These are phyloP conservation scores for Micronycteris hirsuta DNA, from an alignment of 2,113 vertebrate genomes.

Conservation along the genomic window DNA sequence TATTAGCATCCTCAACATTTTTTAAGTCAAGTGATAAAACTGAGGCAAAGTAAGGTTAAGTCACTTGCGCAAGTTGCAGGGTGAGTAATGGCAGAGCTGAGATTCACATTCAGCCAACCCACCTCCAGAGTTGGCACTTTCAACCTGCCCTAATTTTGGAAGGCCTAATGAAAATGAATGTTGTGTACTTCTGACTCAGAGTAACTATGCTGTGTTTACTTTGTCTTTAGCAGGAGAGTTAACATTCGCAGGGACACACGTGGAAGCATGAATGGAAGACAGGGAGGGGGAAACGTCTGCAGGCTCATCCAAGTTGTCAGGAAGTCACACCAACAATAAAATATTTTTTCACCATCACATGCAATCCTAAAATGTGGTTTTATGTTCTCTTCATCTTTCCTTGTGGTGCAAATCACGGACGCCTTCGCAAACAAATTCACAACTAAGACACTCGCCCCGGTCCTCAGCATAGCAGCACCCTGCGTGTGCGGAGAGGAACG, in stretches of 20 bases:
- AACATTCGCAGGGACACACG: neutral
- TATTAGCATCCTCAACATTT: neutral
- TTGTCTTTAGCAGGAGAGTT: neutral
- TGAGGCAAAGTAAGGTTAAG: neutral
- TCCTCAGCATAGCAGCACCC: neutral
- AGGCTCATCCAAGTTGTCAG: neutral
- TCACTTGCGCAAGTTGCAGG: neutral
- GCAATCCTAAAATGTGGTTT: neutral
- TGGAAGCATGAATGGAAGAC: neutral
- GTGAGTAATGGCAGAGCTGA: neutral
- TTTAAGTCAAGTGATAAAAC: neutral
- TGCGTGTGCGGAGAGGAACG: neutral
- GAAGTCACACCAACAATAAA: slow-evolving; percentile 19
- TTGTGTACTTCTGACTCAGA: neutral
- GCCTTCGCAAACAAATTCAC: slow-evolving; percentile 36
- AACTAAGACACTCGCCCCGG: slow-evolving; percentile 4
- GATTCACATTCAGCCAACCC: neutral
- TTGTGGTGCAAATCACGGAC: slow-evolving; percentile 50
- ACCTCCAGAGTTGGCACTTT: neutral
- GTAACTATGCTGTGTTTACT: neutral
- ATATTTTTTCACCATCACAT: neutral
- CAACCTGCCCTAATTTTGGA: neutral
- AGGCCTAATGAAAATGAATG: neutral
- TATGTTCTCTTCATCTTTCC: slow-evolving; percentile 31
- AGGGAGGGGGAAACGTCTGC: accelerated